Base-by-base conservation (phyloP, 2,797 vertebrate genomes). In the Enteromius trimaculatus region DNA sequence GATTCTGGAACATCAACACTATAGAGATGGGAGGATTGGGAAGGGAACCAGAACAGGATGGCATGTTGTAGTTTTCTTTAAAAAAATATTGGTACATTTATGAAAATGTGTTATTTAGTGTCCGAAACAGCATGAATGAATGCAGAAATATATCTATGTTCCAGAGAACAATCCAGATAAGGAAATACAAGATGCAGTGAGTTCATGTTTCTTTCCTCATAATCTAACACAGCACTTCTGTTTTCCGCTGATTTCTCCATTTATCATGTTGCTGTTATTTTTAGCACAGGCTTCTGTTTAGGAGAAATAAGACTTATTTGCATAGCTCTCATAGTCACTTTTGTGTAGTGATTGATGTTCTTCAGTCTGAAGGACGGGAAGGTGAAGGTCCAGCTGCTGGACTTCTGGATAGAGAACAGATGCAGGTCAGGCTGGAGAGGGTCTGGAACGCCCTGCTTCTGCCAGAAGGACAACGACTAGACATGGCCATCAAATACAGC, bases 401-500 rank as follows among this genome's bases (percentile, higher is more conserved):
- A 82, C 19, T 31, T 13, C 31, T n/a, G 37, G 85, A 86, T 10
- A n/a, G 66, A 16, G 77, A 86, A 3, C 86, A 26, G 65, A 64
- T 94, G 7, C 94, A 95, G 89, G 85, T 83, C 49, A 90, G 90
- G n/a, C 84, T 95, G 70, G 91, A 94, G 85, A 89, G 21, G 29
- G 87, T 95, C 49, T 96, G 95, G 95, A 88, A 84, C 1, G n/a
- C 83, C 34, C 90, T 95, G 23, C 91, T 88, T 55, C 87, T 95
- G 23, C 91, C 94, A 0, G 65, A 89, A 31, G 81, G 75, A 71
- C 88, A 90, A 53, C 89, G 87, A 49, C 77, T 94, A 62, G 93
- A 94, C 84, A 94, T 95, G 95, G 93, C 92, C 39, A 90, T 95
- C 84, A 95, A 95, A 78, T 96, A 95, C 88, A 95, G 94, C 85